phyloP scores from a whole-genome alignment of 2,113 vertebrate genomes.

The Phaetusa simplex region DNA sequence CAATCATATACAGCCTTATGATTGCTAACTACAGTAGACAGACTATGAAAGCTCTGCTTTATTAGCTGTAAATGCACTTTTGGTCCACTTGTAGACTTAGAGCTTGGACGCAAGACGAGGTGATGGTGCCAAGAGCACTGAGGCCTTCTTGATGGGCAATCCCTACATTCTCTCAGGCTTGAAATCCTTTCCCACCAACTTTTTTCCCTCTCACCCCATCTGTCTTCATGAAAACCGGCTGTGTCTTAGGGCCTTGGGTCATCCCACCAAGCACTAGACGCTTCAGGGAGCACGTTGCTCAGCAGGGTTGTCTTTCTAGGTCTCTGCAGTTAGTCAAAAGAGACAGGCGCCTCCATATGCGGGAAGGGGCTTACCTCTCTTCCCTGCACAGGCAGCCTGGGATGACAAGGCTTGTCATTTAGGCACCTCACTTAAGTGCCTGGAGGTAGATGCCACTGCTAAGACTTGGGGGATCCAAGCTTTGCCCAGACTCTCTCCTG shows the following conservation, averaged over 20 bases:
- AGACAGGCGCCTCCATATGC: not conserved
- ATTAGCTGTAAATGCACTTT: constrained; percentile 19
- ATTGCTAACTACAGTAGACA: not conserved
- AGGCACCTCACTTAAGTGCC: constrained; percentile 6
- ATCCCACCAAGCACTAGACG: not conserved
- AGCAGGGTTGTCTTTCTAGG: not conserved
- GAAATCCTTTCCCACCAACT: not conserved
- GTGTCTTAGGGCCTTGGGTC: not conserved
- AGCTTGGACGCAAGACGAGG: not conserved
- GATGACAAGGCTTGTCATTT: not conserved
- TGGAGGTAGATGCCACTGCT: not conserved
- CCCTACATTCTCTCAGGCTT: not conserved
- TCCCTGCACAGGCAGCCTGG: not conserved
- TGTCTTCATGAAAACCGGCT: not conserved
- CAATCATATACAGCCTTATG: constrained; percentile 10
- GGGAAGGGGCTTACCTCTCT: not conserved
- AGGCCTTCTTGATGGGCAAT: not conserved
- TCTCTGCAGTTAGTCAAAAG: not conserved
- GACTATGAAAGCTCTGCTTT: not conserved
- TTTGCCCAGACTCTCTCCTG: not conserved
- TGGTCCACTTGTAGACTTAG: not conserved
- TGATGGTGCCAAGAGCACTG: not conserved
- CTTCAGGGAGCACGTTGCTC: not conserved
- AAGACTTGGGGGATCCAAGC: not conserved
- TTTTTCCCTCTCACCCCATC: not conserved